Conservation (phyloP, 2,113 vertebrate species). For the Colinus virginianus region DNA sequence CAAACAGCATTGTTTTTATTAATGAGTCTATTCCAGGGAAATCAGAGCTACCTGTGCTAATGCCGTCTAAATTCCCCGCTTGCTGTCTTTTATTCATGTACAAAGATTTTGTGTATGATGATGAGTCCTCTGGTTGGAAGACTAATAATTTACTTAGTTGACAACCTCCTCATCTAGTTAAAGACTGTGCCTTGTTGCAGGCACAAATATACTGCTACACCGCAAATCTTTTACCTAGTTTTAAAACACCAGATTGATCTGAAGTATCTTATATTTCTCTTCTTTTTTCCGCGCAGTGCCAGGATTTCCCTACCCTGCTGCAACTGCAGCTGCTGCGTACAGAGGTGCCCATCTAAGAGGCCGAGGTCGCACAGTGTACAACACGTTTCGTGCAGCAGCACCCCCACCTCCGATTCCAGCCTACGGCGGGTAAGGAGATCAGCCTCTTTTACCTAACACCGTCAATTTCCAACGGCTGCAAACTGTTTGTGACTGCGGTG, state of each 20-base stretch:
- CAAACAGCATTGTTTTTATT: background rate
- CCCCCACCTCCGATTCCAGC: conserved; percentile 94
- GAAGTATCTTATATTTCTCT: background rate
- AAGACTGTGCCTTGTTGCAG: background rate
- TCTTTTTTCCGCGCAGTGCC: conserved; percentile 82
- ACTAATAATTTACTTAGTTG: background rate
- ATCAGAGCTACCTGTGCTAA: accelerated
- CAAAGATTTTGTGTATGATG: background rate
- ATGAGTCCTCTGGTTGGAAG: background rate
- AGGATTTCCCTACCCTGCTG: conserved; percentile 94
- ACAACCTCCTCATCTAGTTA: background rate
- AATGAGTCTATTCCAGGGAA: background rate
- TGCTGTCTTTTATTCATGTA: accelerated
- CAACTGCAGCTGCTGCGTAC: conserved; percentile 91
- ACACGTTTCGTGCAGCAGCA: conserved; percentile 92
- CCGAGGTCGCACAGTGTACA: conserved; percentile 93
- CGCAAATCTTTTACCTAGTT: background rate
- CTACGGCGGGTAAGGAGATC: conserved; percentile 91
- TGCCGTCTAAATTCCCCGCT: background rate
- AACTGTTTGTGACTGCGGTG: conserved; percentile 31
- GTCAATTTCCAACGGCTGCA: background rate
- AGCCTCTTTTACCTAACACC: background rate
- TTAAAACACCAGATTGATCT: accelerated
- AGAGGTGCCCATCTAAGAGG: conserved; percentile 94
- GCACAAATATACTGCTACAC: accelerated